Percentiles rank a stretch among this genome's conserved stretches.
Conservation (phyloP, 2,113 vertebrate genomes). For the Callorhinus ursinus region DNA sequence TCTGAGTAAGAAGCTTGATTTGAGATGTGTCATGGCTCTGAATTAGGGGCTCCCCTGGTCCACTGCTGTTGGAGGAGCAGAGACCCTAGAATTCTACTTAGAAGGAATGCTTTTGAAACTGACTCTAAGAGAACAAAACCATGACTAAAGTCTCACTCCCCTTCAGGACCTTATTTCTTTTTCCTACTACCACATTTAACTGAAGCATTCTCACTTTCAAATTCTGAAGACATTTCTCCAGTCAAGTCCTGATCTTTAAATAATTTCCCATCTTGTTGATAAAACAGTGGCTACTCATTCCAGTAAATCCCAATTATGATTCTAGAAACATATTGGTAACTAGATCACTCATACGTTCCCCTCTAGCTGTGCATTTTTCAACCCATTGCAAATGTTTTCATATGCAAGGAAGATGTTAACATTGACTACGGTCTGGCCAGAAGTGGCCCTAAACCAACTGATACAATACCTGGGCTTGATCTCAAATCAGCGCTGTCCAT, state of each 20-base stretch:
- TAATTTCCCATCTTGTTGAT: slow-evolving; percentile 49
- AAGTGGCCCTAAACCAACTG: neutral
- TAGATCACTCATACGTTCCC: neutral
- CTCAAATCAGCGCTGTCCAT: neutral
- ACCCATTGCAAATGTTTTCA: neutral
- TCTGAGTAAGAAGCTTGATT: slow-evolving; percentile 59
- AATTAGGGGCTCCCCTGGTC: neutral
- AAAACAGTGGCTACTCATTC: neutral
- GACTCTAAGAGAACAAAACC: slow-evolving; percentile 42
- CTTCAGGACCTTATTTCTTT: neutral
- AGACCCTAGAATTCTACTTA: neutral
- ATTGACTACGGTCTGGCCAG: neutral
- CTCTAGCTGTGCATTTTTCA: neutral
- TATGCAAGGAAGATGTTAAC: neutral
- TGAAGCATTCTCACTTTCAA: slow-evolving; percentile 7
- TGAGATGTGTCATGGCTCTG: slow-evolving; percentile 52
- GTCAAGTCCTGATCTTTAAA: slow-evolving; percentile 46
- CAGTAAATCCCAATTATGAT: neutral
- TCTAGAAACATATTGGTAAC: neutral
- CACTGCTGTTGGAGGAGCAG: neutral
- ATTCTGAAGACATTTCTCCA: slow-evolving; percentile 24
- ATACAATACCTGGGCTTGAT: neutral
- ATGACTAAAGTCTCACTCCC: neutral
- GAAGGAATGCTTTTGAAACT: neutral
- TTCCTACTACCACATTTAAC: neutral